Conservation (phyloP, 1,140 invertebrate genomes). For the Samia ricini region DNA sequence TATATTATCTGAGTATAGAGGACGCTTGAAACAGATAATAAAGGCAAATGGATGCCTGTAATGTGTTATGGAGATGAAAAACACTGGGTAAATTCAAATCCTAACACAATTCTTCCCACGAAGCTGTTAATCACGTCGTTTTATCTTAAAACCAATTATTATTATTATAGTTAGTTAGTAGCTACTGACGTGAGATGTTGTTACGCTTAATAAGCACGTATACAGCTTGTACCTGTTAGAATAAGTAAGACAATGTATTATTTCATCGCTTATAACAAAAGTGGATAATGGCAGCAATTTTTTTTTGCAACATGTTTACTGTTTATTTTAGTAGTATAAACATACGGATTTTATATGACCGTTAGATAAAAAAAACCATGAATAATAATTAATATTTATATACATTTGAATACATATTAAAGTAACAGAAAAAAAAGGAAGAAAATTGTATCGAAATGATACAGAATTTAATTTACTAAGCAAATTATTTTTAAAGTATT, state of each 20-base stretch:
- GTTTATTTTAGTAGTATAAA: neutral
- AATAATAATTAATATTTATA: no score
- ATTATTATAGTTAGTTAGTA: neutral
- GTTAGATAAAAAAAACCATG: no score
- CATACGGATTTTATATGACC: no score
- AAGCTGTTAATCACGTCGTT: neutral
- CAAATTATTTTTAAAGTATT: no score
- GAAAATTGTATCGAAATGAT: no score
- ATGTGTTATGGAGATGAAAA: neutral
- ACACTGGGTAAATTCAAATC: neutral
- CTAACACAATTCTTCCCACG: neutral
- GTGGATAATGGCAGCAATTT: neutral
- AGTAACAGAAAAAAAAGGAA: no score
- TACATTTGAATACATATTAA: no score
- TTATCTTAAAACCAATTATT: neutral
- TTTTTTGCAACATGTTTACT: neutral
- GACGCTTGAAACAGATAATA: no score
- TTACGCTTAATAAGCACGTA: neutral
- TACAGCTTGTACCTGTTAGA: neutral
- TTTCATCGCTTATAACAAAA: neutral
- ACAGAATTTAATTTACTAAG: no score
- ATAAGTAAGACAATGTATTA: neutral
- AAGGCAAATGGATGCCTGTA: no score
- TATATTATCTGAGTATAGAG: no score
- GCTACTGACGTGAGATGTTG: neutral